phyloP scores from a whole-genome alignment of 2,113 vertebrate genomes.

The Phainopepla nitens region DNA sequence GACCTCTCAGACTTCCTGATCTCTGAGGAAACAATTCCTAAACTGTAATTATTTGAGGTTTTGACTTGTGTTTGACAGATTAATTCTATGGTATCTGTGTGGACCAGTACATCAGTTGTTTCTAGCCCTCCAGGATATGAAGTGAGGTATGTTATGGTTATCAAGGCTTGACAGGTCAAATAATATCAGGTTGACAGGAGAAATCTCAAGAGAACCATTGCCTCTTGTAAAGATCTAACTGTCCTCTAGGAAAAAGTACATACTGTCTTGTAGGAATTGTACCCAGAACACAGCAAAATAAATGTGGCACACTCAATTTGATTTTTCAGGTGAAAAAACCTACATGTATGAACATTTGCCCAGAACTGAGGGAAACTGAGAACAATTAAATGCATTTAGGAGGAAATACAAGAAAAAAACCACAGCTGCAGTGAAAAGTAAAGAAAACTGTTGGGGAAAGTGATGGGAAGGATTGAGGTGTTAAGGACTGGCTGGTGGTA shows the following conservation, averaged over 20 bases:
- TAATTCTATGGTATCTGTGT: background rate
- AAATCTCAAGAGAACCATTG: background rate
- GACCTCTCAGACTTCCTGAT: background rate
- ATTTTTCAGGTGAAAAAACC: background rate
- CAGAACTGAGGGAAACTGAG: background rate
- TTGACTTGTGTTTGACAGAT: background rate
- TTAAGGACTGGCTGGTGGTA: background rate
- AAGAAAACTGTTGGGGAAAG: background rate
- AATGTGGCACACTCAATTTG: background rate
- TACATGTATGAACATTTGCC: background rate
- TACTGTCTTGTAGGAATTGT: background rate
- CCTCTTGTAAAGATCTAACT: background rate
- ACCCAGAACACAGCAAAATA: background rate
- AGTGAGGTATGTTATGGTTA: background rate
- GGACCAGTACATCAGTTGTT: background rate
- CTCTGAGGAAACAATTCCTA: background rate
- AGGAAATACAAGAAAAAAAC: background rate
- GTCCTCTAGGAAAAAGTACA: background rate
- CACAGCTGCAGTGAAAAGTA: background rate
- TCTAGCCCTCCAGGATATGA: background rate
- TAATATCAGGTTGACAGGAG: background rate
- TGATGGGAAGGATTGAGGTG: background rate
- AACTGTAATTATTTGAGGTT: background rate
- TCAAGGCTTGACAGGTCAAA: background rate
- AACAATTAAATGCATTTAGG: background rate